Conservation (phyloP, 2,113 vertebrate genomes). For the Synodontis membranacea region DNA sequence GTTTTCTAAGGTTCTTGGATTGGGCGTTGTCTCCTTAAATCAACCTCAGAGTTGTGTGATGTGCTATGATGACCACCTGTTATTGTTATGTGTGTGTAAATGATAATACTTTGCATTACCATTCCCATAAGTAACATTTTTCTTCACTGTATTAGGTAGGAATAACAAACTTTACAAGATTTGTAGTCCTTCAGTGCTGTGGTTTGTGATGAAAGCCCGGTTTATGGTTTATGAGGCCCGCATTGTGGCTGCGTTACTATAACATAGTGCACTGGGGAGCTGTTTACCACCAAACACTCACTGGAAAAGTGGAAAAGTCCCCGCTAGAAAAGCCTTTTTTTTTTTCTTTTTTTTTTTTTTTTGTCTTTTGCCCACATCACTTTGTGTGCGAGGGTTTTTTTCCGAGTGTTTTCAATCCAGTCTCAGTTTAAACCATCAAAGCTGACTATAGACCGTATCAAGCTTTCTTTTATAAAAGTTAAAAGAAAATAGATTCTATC, state of each 20-base stretch:
- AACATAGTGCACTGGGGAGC: background rate
- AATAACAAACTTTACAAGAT: background rate
- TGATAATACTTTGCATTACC: too few species aligned
- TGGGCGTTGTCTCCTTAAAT: too few species aligned
- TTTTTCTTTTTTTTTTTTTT: background rate
- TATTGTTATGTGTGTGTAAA: too few species aligned
- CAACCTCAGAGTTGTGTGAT: too few species aligned
- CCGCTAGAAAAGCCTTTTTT: background rate
- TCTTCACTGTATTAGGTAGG: too few species aligned
- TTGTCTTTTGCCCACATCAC: background rate
- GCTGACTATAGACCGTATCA: background rate
- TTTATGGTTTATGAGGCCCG: background rate
- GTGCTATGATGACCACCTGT: too few species aligned
- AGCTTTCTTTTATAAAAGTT: background rate
- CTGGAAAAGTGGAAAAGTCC: too few species aligned
- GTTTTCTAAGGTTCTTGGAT: too few species aligned
- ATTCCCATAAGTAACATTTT: too few species aligned
- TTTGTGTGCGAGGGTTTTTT: background rate
- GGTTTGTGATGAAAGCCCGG: background rate
- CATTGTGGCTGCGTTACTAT: background rate
- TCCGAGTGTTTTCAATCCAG: background rate
- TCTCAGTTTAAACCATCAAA: background rate
- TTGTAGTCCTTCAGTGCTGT: background rate
- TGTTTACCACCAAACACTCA: conserved; percentile 1
- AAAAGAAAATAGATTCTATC: background rate